Conservation (phyloP, 2,113 vertebrate genomes). For the Channa argus region DNA sequence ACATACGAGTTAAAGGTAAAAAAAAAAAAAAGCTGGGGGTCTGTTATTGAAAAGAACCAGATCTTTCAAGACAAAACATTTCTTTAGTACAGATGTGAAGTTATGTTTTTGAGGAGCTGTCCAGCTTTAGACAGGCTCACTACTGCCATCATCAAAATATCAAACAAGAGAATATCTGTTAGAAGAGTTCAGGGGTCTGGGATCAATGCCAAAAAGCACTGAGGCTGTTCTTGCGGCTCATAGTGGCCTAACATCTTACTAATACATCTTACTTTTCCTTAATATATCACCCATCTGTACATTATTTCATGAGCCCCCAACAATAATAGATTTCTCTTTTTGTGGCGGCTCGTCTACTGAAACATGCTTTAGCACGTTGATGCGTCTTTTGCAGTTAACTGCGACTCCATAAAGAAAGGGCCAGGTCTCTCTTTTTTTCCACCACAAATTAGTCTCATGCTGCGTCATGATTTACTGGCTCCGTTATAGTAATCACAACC, state of each 20-base stretch:
- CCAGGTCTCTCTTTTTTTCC: conserved; percentile 58
- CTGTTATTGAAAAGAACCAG: conserved; percentile 1
- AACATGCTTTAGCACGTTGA: conserved; percentile 58
- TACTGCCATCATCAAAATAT: neutral
- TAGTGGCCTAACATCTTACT: neutral
- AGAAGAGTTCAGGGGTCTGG: neutral
- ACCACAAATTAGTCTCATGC: conserved; percentile 85
- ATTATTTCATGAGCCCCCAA: conserved; percentile 13
- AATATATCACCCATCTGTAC: conserved; percentile 29
- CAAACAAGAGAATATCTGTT: conserved; percentile 3
- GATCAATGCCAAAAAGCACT: neutral
- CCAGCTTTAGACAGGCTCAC: neutral
- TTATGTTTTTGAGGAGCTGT: too few species aligned
- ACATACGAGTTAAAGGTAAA: conserved; percentile 9
- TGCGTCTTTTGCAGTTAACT: conserved; percentile 79
- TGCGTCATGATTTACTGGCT: conserved; percentile 84
- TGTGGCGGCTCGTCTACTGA: conserved; percentile 37
- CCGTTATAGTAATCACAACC: conserved; percentile 84
- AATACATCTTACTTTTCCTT: neutral
- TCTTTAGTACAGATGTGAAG: neutral
- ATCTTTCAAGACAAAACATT: too few species aligned
- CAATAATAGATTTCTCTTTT: conserved; percentile 9
- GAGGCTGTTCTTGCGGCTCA: conserved; percentile 12
- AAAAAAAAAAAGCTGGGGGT: neutral
- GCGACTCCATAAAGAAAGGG: conserved; percentile 76